Base-by-base conservation (phyloP, 2,797 vertebrate species). In the Mus spretus region DNA sequence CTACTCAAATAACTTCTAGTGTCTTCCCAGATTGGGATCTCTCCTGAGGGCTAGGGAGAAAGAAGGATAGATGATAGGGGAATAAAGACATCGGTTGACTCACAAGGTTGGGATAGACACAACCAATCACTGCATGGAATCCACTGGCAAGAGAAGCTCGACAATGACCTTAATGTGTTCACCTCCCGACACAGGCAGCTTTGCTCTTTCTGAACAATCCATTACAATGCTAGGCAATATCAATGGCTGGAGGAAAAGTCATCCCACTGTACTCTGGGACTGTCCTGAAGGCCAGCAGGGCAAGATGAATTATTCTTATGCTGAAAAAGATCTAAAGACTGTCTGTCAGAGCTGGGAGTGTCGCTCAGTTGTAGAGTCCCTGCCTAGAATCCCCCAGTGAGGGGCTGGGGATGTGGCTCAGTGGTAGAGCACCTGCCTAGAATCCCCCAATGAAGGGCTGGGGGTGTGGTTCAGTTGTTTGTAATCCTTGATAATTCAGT, bases 1-100 rank as follows among this genome's bases (percentile, higher is more conserved):
- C 65, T 75, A 67, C 91, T 91, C 78, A 65, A 55, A n/a, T 55
- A 67, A 53, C 89, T 81, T 83, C 87, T 44, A n/a, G 75, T 6
- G 61, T 74, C 92, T 89, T 92, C 78, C 63, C 20, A 22, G 57
- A 93, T 55, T 24, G 22, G 53, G 63, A 61, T 59, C 89, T 57
- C 79, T 95, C 63, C 65, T 20, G 40, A n/a, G 22, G 61, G 12
- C 13, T 75, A n/a, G 26, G 40, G 7, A 88, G 81, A 59, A 65
- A 2, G 61, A 31, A n/a, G 79, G n/a, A 47, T 47, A 47, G 47
- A 37, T 83, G 8, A 55, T 0, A 26, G 67, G 53, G 78, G 4
- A 28, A 3, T 59, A 40, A 7, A 6, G 59, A 59, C 37, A 37
- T 12, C 2, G 40, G 80, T 0, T 77, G 83, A 44, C 59, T 4